Conservation (phyloP, 2,888 invertebrate species). For the Orthosia gothica region DNA sequence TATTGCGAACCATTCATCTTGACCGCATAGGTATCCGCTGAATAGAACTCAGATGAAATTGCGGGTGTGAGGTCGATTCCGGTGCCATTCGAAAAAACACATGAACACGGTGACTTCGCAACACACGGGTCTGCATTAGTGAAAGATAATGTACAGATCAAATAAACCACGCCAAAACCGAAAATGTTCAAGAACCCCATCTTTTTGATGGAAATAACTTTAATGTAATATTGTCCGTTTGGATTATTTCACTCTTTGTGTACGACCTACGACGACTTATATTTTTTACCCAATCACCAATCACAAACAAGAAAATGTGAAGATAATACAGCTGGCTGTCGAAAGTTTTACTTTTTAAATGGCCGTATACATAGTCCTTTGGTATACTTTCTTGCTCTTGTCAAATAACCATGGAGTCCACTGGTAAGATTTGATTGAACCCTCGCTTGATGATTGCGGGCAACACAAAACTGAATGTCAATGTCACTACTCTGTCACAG, state of each 20-base stretch:
- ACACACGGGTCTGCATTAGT: constrained; percentile 80
- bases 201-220: constrained; percentile 38
- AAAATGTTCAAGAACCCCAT: constrained; percentile 71
- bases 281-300: constrained; percentile 47
- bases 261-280: constrained; percentile 44
- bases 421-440: not conserved
- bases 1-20: constrained; percentile 72
- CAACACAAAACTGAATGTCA: constrained; percentile 5
- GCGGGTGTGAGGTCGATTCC: constrained; percentile 86
- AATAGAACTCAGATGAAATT: constrained; percentile 77
- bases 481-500: not conserved
- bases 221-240: constrained; percentile 25
- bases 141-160: constrained; percentile 65
- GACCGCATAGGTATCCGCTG: constrained; percentile 73
- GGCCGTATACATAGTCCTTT: constrained; percentile 27
- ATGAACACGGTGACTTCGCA: constrained; percentile 82
- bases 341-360: constrained; percentile 26
- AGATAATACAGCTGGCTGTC: constrained; percentile 39
- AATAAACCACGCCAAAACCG: constrained; percentile 65
- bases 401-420: not conserved
- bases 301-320: constrained; percentile 47
- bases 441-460: not conserved
- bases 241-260: constrained; percentile 49
- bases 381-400: not conserved
- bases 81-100: constrained; percentile 88